Percentiles rank a stretch among this genome's conserved stretches.
Conservation (phyloP, 2,888 invertebrate species). For the Pandemis corylana region DNA sequence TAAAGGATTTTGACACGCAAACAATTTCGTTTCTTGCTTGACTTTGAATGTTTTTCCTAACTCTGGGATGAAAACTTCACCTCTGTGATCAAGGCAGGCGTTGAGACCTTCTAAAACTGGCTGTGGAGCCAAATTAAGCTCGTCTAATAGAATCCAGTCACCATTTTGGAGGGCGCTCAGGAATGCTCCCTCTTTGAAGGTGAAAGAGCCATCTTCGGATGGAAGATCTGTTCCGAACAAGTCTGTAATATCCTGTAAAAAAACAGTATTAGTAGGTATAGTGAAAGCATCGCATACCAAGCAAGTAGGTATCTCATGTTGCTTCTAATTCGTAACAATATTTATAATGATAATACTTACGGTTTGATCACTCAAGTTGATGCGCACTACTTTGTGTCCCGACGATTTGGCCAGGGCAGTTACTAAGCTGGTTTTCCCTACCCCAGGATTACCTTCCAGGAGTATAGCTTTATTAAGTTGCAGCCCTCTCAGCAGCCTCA, state of each 20-base stretch:
- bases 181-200: slow-evolving; percentile 98
- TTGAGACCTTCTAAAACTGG: slow-evolving; percentile 99
- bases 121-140: slow-evolving; percentile 99
- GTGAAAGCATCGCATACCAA: background rate
- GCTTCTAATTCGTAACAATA: too few relatives aligned
- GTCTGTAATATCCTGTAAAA: slow-evolving; percentile 94
- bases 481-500: slow-evolving; percentile 94
- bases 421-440: slow-evolving; percentile 98
- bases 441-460: slow-evolving; percentile 98
- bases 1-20: slow-evolving; percentile 99
- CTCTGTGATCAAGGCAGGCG: slow-evolving; percentile 98
- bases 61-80: slow-evolving; percentile 98
- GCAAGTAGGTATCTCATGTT: background rate
- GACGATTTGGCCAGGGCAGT: slow-evolving; percentile 94
- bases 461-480: slow-evolving; percentile 96
- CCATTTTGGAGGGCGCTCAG: slow-evolving; percentile 96
- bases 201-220: slow-evolving; percentile 96
- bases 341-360: slow-evolving; percentile 78
- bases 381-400: slow-evolving; percentile 93
- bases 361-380: slow-evolving; percentile 99
- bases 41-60: slow-evolving; percentile 94
- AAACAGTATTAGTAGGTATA: slow-evolving; percentile 20
- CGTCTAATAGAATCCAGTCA: slow-evolving; percentile 98
- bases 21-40: slow-evolving; percentile 91
- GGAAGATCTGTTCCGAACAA: slow-evolving; percentile 99